Percentiles rank a stretch among this genome's conserved stretches.
Evolutionary conservation across 1,140 invertebrate species (phyloP).

Genomic region (Nilaparvata lugens): DNA sequence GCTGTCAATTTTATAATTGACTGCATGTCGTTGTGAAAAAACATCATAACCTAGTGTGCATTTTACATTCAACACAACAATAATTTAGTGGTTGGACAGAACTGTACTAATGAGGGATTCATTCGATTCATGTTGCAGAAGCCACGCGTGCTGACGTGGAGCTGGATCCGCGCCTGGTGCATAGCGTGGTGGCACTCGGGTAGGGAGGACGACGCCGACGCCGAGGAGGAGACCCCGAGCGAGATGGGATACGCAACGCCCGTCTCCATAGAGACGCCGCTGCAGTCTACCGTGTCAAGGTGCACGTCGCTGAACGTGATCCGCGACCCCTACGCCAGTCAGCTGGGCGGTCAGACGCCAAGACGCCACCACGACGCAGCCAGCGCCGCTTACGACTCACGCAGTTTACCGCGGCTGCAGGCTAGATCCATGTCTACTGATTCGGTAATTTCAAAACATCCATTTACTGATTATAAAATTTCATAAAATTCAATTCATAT

Average conservation of each 20-base stretch:
- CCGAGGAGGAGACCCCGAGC: slow-evolving; percentile 46
- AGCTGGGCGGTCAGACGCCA: slow-evolving; percentile 28
- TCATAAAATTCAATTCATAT: too few species aligned
- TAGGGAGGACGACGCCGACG: slow-evolving; percentile 56
- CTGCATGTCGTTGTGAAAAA: too few species aligned
- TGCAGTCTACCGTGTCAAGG: slow-evolving; percentile 70
- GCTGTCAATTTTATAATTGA: too few species aligned
- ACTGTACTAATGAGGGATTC: too few species aligned
- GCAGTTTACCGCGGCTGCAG: slow-evolving; percentile 38
- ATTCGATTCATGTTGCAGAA: slow-evolving; percentile 36
- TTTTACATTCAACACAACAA: too few species aligned
- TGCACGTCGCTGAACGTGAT: slow-evolving; percentile 78
- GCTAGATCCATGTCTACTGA: slow-evolving; percentile 57
- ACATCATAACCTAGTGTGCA: too few species aligned
- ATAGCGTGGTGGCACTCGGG: slow-evolving; percentile 80
- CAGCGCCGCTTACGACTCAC: slow-evolving; percentile 32
- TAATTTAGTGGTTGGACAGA: too few species aligned
- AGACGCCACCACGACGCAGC: slow-evolving; percentile 32
- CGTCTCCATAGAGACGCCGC: slow-evolving; percentile 73
- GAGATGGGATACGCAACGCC: slow-evolving; percentile 72
- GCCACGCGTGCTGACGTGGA: slow-evolving; percentile 43
- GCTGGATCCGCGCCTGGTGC: slow-evolving; percentile 63
- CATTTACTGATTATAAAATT: too few species aligned
- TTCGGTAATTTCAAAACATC: slow-evolving; percentile 41
- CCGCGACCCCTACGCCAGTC: slow-evolving; percentile 50